These are phyloP conservation scores for Labeo rohita DNA, from an alignment of 2,113 vertebrate species.

Conservation along the genomic window DNA sequence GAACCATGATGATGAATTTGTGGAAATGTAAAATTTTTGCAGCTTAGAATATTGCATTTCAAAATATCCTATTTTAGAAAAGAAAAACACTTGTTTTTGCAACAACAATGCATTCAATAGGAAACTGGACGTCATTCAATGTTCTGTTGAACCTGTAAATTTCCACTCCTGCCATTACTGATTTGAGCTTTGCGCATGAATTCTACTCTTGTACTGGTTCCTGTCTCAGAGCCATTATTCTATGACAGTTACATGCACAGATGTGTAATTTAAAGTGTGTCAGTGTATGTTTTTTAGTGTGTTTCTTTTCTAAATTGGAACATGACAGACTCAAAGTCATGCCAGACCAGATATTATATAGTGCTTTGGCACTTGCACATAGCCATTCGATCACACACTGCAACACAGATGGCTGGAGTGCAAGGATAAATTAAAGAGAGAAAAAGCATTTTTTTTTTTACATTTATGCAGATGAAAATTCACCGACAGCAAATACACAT, in stretches of 20 bases:
- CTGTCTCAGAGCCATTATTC: neutral
- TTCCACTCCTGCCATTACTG: neutral
- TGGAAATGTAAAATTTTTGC: neutral
- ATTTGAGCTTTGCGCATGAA: neutral
- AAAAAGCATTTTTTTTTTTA: neutral
- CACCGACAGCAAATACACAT: neutral
- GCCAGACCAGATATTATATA: conserved; percentile 4
- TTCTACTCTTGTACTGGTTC: neutral
- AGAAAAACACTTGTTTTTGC: neutral
- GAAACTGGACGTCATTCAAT: neutral
- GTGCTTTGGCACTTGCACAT: neutral
- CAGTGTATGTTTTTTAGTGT: neutral
- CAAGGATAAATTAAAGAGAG: neutral
- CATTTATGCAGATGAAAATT: neutral
- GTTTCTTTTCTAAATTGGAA: conserved; percentile 26
- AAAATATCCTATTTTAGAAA: neutral
- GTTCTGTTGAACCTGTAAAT: neutral
- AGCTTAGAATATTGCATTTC: neutral
- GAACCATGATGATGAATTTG: neutral
- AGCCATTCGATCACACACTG: neutral
- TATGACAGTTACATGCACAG: conserved; percentile 10
- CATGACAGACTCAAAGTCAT: conserved; percentile 7
- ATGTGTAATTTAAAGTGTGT: conserved; percentile 20
- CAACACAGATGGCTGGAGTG: neutral
- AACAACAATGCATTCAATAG: neutral